A percentile compares a stretch with the other conserved stretches of the same genome.
Conservation (phyloP, 2,113 vertebrate genomes). For the Gavia stellata region DNA sequence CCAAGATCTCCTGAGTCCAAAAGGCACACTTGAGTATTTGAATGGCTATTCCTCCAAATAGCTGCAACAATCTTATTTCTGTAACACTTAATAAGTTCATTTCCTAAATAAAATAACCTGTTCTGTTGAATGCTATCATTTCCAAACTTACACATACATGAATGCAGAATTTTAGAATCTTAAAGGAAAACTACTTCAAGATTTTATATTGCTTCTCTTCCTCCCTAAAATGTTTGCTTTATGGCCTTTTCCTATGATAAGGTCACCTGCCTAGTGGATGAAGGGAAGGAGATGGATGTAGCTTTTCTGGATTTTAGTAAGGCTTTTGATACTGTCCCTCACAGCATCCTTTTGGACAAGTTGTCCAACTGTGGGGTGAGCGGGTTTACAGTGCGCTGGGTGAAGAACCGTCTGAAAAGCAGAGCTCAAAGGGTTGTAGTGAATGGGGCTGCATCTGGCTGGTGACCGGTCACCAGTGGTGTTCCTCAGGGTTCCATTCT, state of each 20-base stretch:
- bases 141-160: not conserved
- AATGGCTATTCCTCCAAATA: not conserved
- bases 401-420: too few species aligned
- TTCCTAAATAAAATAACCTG: not conserved
- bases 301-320: not conserved
- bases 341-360: too few species aligned
- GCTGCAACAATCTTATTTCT: not conserved
- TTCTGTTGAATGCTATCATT: not conserved
- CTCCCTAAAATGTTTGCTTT: not conserved
- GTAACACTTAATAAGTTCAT: not conserved
- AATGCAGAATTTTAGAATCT: not conserved
- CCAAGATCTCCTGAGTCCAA: not conserved
- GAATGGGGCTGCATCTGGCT: too few species aligned
- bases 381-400: too few species aligned
- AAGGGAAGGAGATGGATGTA: not conserved
- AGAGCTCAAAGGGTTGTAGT: too few species aligned
- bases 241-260: not conserved
- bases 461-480: too few species aligned
- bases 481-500: too few species aligned
- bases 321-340: too few species aligned
- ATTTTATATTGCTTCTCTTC: not conserved
- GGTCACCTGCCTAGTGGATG: not conserved
- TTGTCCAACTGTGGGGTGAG: too few species aligned
- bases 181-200: not conserved
- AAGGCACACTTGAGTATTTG: not conserved